Percentiles rank a stretch among this genome's conserved stretches.
These are phyloP conservation scores for Kryptopterus vitreolus DNA, from an alignment of 2,797 vertebrate genomes.

Conservation along the genomic window DNA sequence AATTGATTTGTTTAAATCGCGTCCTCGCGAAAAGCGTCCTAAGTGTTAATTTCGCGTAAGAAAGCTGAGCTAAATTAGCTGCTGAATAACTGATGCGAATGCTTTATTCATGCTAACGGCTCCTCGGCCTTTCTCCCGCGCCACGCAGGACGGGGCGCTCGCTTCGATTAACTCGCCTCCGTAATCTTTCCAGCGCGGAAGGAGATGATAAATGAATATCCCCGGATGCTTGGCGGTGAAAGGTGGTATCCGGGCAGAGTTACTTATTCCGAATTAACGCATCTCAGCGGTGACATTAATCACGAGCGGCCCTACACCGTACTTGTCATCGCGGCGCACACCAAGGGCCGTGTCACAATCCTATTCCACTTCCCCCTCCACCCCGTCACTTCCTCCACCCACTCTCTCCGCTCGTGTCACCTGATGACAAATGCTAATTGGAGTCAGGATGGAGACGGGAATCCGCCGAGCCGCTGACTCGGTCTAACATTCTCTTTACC, in stretches of 20 bases:
- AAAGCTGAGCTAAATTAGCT: conserved; percentile 62
- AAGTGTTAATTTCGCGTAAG: conserved; percentile 67
- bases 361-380: neutral
- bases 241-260: conserved; percentile 40
- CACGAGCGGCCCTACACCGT: conserved; percentile 49
- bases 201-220: conserved; percentile 53
- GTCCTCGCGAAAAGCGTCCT: conserved; percentile 70
- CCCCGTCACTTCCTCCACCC: conserved; percentile 18
- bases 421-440: conserved; percentile 70
- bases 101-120: conserved; percentile 69
- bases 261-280: conserved; percentile 57
- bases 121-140: conserved; percentile 53
- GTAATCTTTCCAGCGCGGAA: conserved; percentile 25
- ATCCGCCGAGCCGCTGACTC: conserved; percentile 55
- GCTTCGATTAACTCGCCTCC: conserved; percentile 57
- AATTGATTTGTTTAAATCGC: conserved; percentile 61
- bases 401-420: conserved; percentile 48
- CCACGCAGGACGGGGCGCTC: conserved; percentile 59
- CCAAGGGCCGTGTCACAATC: conserved; percentile 30
- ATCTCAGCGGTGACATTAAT: conserved; percentile 58
- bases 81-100: conserved; percentile 70
- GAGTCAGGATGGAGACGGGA: conserved; percentile 59
- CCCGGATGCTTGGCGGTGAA: conserved; percentile 37
- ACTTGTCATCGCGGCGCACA: conserved; percentile 42
- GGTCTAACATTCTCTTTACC: conserved; percentile 43